phyloP scores from a whole-genome alignment of 2,888 invertebrate species.

The Apomyelois bistriatella region DNA sequence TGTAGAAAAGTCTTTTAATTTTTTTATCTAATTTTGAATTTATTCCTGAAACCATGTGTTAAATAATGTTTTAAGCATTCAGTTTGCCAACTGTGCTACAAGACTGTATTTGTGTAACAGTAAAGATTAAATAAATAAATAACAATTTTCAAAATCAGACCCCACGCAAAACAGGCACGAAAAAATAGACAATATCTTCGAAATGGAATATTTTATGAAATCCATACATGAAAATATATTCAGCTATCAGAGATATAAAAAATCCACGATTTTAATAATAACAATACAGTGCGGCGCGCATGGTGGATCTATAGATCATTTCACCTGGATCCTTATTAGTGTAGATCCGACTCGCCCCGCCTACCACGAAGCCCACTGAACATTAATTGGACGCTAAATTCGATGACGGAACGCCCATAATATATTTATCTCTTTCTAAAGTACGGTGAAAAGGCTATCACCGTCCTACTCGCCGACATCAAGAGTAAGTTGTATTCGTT shows the following conservation, averaged over 20 bases:
- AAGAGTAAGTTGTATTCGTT: constrained; percentile 54
- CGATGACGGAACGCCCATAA: constrained; percentile 64
- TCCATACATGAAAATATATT: constrained; percentile 56
- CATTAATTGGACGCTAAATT: constrained; percentile 75
- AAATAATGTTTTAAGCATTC: too few relatives aligned
- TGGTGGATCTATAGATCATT: constrained; percentile 77
- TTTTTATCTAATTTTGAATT: too few relatives aligned
- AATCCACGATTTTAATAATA: constrained; percentile 69
- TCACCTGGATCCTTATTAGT: constrained; percentile 74
- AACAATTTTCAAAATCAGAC: neutral
- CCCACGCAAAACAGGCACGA: neutral
- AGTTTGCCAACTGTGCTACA: too few relatives aligned
- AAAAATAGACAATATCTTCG: constrained; percentile 8
- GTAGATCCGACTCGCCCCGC: constrained; percentile 63
- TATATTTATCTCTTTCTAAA: constrained; percentile 39
- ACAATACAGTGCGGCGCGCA: constrained; percentile 67
- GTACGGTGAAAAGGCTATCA: constrained; percentile 10
- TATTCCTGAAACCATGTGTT: too few relatives aligned
- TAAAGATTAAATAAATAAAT: too few relatives aligned
- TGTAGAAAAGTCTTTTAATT: too few relatives aligned
- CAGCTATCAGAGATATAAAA: constrained; percentile 69
- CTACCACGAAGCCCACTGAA: constrained; percentile 73
- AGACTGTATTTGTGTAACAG: too few relatives aligned
- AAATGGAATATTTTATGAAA: constrained; percentile 48
- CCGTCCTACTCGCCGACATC: constrained; percentile 37